phyloP scores from a whole-genome alignment of 2,888 invertebrate genomes.

The Hartigia nigra region DNA sequence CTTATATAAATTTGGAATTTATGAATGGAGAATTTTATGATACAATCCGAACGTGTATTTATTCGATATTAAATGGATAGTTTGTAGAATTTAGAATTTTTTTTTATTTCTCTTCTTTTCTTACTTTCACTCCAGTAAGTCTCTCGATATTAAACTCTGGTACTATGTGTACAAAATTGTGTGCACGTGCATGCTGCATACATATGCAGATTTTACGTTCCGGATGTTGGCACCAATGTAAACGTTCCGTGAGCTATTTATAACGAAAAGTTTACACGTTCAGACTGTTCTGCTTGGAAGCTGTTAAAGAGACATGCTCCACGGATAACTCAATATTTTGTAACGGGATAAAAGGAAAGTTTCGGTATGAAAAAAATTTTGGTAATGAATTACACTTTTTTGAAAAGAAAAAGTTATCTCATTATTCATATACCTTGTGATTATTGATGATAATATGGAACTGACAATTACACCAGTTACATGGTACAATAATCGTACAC shows the following conservation, averaged over 20 bases:
- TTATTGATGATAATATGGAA: not conserved
- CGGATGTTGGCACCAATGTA: not conserved
- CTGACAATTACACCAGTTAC: not conserved
- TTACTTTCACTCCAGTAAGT: not conserved
- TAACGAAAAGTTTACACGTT: not conserved
- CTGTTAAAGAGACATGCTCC: not conserved
- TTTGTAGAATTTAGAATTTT: not conserved
- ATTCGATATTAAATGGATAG: not conserved
- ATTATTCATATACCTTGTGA: not conserved
- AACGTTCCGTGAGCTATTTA: not conserved
- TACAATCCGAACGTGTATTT: not conserved
- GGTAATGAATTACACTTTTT: not conserved
- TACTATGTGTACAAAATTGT: not conserved
- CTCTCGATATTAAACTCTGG: not conserved
- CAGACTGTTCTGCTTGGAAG: not conserved
- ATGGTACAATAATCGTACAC: not conserved
- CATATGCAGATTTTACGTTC: not conserved
- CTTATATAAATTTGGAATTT: no score
- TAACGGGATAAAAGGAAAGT: not conserved
- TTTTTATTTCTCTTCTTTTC: not conserved
- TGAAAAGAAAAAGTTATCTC: not conserved
- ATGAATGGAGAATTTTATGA: not conserved
- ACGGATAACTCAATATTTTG: not conserved
- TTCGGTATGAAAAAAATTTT: not conserved
- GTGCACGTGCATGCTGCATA: not conserved